Base-by-base conservation (phyloP, 2,113 vertebrate genomes). In the Mastomys natalensis region DNA sequence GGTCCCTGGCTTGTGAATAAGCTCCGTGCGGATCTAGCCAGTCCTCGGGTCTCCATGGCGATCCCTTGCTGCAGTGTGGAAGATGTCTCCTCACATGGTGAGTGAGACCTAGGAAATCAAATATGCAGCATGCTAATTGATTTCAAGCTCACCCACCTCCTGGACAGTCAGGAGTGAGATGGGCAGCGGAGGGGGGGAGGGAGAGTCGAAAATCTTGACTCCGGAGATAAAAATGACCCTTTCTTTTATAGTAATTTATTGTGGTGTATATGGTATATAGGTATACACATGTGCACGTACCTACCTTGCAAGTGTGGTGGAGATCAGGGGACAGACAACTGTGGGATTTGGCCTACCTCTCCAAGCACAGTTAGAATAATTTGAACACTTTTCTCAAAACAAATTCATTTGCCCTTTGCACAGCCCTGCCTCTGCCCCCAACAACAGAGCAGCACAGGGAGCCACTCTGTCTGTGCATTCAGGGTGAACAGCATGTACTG, bases 91-190 rank as follows among this genome's bases (percentile, higher is more conserved):
- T 99, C 98, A 84, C 96, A 95, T 7, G 98, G 80, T 1, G 98
- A 99, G 92, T 97, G 98, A 55, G 97, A 91, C 98, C 99, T 99
- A 97, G 70, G 97, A 98, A 98, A 98, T 91, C 53, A 97, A 73
- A 66, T 26, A 89, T 84, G 82, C 43, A 76, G 93, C 95, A 60
- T 62, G 87, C 10, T 7, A 88, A 97, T 96, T 72, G 95, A 97
- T 97, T 95, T 95, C 94, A 92, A 77, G 93, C 91, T 51, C 40
- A 51, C 70, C 31, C 6, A 40, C 37, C 89, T 96, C 76, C 68
- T n/a, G 90, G 62, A 89, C 60, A 87, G 48, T 64, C 76, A 96
- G 90, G 77, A 58, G 40, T 3, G 55, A 80, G 80, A 48, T 0
- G 34, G 84, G 95, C 97, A 92, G 91, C 45, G 62, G 72, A 58